Percentiles rank a stretch among this genome's conserved stretches.
These are phyloP conservation scores for Bubo bubo DNA, from an alignment of 2,113 vertebrate species.

Conservation along the genomic window DNA sequence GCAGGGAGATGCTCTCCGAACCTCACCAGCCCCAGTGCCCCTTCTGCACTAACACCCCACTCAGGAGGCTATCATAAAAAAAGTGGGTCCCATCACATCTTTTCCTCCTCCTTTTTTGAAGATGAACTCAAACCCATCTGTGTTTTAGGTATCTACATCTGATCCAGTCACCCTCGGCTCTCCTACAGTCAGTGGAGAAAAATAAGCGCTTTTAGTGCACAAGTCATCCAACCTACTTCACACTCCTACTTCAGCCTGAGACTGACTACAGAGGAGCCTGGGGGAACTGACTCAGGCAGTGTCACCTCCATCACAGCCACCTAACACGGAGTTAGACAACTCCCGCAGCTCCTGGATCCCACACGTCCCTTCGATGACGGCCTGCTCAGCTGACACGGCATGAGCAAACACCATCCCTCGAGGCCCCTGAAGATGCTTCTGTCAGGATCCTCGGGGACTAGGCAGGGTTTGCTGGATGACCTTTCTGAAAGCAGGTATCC, in stretches of 20 bases:
- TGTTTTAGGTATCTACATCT: not conserved
- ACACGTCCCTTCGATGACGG: not conserved
- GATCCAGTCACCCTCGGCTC: not conserved
- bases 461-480: not conserved
- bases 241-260: not conserved
- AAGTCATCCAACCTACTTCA: constrained; percentile 25
- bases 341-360: not conserved
- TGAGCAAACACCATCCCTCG: rapidly evolving
- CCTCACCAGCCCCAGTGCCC: not conserved
- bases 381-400: not conserved
- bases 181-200: not conserved
- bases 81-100: not conserved
- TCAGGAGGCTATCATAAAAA: not conserved
- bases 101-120: not conserved
- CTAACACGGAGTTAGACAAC: not conserved
- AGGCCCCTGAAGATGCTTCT: not conserved
- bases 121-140: not conserved
- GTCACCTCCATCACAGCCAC: not conserved
- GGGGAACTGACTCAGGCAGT: not conserved
- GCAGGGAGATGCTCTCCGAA: not conserved
- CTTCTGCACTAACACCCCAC: not conserved
- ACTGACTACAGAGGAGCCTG: not conserved
- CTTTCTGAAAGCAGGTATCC: not conserved
- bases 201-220: not conserved
- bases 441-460: not conserved